Evolutionary conservation across 1,140 invertebrate species (phyloP), one percentile per base, ranked within the genome.

Genomic region (Copidosoma floridanum): DNA sequence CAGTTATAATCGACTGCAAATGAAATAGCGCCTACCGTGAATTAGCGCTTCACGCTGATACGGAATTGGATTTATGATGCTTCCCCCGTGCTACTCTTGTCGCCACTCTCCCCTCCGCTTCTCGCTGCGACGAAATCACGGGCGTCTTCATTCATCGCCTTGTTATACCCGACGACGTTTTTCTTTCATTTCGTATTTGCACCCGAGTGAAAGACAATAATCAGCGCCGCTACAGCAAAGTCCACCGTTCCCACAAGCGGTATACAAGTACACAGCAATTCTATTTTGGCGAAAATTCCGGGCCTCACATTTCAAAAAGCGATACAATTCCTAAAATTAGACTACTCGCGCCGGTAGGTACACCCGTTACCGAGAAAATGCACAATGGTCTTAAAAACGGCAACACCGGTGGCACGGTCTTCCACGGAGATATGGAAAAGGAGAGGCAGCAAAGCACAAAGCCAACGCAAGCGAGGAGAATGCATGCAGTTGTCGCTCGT

Each of bases 311-410:
- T 54, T 54, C 38, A 54, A 32, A 43, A 54, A 32, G 20, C 40
- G 44, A 48, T 57, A n/a, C n/a, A 38, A 40, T 50, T 57, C 26
- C 55, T 50, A 58, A 51, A 58, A 58, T 58, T 58, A 58, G 47
- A 58, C 43, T 24, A 11, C n/a, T n/a, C 47, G 5, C 38, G 21
- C 8, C 20, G 10, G n/a, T 26, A 23, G 44, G 48, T 50, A 46
- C n/a, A 3, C 46, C 10, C 40, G 48, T 38, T 57, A 57, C 47
- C 43, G 29, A 26, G 47, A 58, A 58, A 58, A 43, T 38, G 24
- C n/a, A 58, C 56, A 58, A 58, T 58, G 27, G 24, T 41, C 27
- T 51, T 32, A 51, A 43, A 58, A 58, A 58, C 51, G 56, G 47
- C 56, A 50, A 43, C 38, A 27, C 26, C 47, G 38, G 43, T 40